Percentiles rank a stretch among this genome's conserved stretches.
Evolutionary conservation across 2,888 invertebrate genomes (phyloP).

Genomic region (Drosophila peninsularis): DNA sequence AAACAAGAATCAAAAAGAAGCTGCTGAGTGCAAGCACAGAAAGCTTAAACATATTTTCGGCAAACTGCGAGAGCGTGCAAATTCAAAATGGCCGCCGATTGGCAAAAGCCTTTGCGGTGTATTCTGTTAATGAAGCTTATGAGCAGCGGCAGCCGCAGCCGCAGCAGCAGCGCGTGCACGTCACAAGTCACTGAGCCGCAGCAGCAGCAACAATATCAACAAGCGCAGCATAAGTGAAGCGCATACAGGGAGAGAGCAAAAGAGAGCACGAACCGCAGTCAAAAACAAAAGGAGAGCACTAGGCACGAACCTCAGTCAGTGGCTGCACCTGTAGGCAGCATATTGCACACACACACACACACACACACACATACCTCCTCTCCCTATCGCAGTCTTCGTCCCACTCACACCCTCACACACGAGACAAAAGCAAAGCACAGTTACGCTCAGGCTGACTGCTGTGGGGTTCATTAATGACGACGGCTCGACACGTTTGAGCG

Average conservation of each 20-base stretch:
- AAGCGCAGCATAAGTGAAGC: slow-evolving; percentile 70
- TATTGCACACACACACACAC: slow-evolving; percentile 40
- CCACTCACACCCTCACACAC: slow-evolving; percentile 12
- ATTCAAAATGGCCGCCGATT: slow-evolving; percentile 58
- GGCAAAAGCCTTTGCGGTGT: slow-evolving; percentile 42
- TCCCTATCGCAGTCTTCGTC: background rate
- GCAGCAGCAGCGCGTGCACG: slow-evolving; percentile 63
- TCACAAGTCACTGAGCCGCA: slow-evolving; percentile 79
- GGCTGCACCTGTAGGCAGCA: slow-evolving; percentile 75
- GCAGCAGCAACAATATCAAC: slow-evolving; percentile 45
- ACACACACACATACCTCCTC: slow-evolving; percentile 7
- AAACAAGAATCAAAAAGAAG: slow-evolving; percentile 5
- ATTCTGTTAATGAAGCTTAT: slow-evolving; percentile 76
- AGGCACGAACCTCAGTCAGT: slow-evolving; percentile 61
- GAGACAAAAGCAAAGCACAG: slow-evolving; percentile 74
- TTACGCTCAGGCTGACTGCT: slow-evolving; percentile 63
- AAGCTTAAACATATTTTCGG: slow-evolving; percentile 24
- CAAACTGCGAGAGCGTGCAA: slow-evolving; percentile 26
- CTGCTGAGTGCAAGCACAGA: slow-evolving; percentile 10
- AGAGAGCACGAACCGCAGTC: slow-evolving; percentile 44
- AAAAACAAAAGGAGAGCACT: slow-evolving; percentile 68
- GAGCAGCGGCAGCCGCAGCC: slow-evolving; percentile 70
- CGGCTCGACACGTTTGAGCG: slow-evolving; percentile 75
- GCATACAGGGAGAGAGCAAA: slow-evolving; percentile 32
- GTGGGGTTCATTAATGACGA: slow-evolving; percentile 76